Percentiles rank a stretch among this genome's conserved stretches.
These are phyloP conservation scores for Trichoplusia ni DNA, from an alignment of 1,140 invertebrate species.

Conservation along the genomic window DNA sequence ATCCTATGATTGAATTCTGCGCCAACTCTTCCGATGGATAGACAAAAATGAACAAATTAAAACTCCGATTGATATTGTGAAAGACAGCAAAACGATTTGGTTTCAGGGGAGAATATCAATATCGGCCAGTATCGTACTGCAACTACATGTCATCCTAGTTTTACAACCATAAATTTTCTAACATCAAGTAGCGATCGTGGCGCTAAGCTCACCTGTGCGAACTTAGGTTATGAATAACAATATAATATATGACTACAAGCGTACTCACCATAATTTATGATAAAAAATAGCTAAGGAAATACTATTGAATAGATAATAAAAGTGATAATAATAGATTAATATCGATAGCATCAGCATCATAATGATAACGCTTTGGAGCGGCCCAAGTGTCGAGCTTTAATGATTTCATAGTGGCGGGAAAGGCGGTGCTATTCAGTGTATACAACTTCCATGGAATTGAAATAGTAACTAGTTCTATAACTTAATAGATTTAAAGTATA, in stretches of 20 bases:
- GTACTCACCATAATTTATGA: conserved; percentile 18
- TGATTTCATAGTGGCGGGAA: neutral
- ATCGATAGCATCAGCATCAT: conserved; percentile 20
- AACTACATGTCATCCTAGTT: neutral
- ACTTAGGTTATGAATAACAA: conserved; percentile 24
- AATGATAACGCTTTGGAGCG: conserved; percentile 11
- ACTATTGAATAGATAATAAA: conserved; percentile 29
- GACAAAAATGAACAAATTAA: conserved; percentile 7
- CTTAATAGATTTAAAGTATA: too few relatives aligned
- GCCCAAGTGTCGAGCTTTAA: neutral
- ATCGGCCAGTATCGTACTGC: too few relatives aligned
- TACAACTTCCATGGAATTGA: too few relatives aligned
- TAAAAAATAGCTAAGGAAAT: conserved; percentile 16
- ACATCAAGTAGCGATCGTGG: neutral
- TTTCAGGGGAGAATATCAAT: too few relatives aligned
- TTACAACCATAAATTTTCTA: neutral
- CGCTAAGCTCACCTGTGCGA: neutral
- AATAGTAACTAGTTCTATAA: too few relatives aligned
- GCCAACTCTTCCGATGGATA: conserved; percentile 1
- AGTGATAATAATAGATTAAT: conserved; percentile 24
- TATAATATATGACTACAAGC: conserved; percentile 7
- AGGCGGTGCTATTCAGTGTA: too few relatives aligned
- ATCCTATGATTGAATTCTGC: conserved; percentile 19
- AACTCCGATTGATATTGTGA: neutral
- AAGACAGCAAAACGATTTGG: neutral